phyloP scores from a whole-genome alignment of 2,888 invertebrate species.

The Melolontha melolontha region DNA sequence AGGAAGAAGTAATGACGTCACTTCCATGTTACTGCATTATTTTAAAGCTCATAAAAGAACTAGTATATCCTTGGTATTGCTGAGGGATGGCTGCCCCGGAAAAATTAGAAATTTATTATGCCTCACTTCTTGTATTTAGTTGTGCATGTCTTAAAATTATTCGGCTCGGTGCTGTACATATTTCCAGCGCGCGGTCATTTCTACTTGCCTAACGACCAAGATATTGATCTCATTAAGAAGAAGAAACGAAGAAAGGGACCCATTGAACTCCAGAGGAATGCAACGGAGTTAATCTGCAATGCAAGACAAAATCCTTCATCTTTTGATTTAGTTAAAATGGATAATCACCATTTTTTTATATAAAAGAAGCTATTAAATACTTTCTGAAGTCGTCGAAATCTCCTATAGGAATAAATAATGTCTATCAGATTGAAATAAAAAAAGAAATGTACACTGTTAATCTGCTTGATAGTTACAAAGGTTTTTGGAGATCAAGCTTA shows the following conservation, averaged over 20 bases:
- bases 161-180: no score
- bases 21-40: constrained; percentile 13
- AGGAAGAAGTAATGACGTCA: constrained; percentile 13
- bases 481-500: no score
- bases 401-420: not conserved
- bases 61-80: constrained; percentile 4
- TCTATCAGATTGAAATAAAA: constrained; percentile 8
- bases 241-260: constrained; percentile 2
- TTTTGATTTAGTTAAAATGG: constrained; percentile 7
- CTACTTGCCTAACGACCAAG: no score
- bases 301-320: constrained; percentile 1
- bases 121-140: constrained; percentile 1
- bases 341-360: constrained; percentile 6
- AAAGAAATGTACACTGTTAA: constrained; percentile 7
- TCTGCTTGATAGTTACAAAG: constrained; percentile 9
- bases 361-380: constrained; percentile 1
- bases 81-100: not conserved
- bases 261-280: constrained; percentile 11
- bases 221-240: not conserved
- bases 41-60: constrained; percentile 5
- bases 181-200: no score
- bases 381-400: not conserved
- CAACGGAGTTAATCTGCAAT: not conserved
- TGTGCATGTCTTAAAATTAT: not conserved
- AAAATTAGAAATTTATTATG: not conserved